These are phyloP conservation scores for Thera obeliscata DNA, from an alignment of 2,888 invertebrate species.

Conservation along the genomic window DNA sequence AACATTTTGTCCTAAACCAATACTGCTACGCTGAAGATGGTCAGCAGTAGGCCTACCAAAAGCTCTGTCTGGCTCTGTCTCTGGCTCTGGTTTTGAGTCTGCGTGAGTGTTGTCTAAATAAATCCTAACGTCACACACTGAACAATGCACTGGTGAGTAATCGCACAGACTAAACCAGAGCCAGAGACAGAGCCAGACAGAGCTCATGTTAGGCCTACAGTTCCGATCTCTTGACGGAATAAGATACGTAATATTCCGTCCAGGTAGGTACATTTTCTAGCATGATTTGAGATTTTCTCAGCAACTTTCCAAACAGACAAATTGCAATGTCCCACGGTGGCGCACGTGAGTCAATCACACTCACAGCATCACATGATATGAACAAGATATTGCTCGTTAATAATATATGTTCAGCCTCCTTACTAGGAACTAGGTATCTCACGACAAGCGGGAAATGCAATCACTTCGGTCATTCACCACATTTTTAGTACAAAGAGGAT, in stretches of 20 bases:
- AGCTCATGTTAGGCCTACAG: background rate
- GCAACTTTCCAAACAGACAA: conserved; percentile 21
- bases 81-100: too few species aligned
- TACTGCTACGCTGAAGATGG: too few species aligned
- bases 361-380: conserved; percentile 17
- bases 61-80: too few species aligned
- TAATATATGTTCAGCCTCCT: background rate
- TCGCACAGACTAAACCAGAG: too few species aligned
- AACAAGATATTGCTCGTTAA: conserved; percentile 16
- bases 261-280: conserved; percentile 2
- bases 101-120: too few species aligned
- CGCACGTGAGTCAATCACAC: conserved; percentile 39
- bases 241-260: background rate
- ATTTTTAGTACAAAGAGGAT: background rate
- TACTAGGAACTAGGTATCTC: background rate
- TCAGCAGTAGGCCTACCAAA: too few species aligned
- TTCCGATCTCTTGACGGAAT: background rate
- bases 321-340: conserved; percentile 37
- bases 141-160: too few species aligned
- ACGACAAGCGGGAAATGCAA: background rate
- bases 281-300: conserved; percentile 16
- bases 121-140: too few species aligned
- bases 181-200: too few species aligned
- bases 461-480: background rate
- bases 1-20: too few species aligned